These are phyloP conservation scores for Plectrocnemia conspersa DNA, from an alignment of 1,140 invertebrate species.

Conservation along the genomic window DNA sequence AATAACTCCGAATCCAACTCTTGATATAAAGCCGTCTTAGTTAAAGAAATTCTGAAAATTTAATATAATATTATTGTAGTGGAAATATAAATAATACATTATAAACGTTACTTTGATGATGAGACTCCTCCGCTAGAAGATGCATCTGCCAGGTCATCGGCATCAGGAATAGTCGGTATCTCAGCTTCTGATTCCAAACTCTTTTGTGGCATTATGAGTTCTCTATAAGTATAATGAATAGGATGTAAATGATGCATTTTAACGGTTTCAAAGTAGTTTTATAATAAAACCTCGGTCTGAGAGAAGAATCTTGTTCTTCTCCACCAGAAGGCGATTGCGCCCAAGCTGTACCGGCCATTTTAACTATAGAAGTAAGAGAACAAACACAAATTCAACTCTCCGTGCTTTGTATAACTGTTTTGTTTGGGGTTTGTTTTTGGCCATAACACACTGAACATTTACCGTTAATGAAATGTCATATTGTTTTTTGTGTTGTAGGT, in stretches of 20 bases:
- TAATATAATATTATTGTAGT: neutral
- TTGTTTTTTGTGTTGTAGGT: no score
- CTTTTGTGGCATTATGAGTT: constrained; percentile 27
- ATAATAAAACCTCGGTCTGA: no score
- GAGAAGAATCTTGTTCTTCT: no score
- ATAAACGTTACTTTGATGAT: neutral
- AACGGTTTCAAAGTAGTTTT: no score
- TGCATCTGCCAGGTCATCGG: constrained; percentile 27
- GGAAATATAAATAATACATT: neutral
- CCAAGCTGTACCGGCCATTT: constrained; percentile 12
- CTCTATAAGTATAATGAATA: constrained; percentile 7
- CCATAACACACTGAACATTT: no score
- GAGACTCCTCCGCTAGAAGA: constrained; percentile 9
- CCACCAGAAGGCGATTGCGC: neutral
- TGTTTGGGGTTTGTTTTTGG: no score
- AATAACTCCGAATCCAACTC: constrained; percentile 32
- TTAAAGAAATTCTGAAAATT: constrained; percentile 21
- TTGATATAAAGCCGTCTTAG: constrained; percentile 26
- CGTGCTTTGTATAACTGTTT: no score
- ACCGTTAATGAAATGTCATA: no score
- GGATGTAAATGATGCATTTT: neutral
- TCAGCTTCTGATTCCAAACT: constrained; percentile 20
- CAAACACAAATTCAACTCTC: no score
- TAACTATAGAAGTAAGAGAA: neutral
- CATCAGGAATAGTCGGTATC: constrained; percentile 31